Conservation (phyloP, 2,888 invertebrate species). For the Anoplius nigerrimus region DNA sequence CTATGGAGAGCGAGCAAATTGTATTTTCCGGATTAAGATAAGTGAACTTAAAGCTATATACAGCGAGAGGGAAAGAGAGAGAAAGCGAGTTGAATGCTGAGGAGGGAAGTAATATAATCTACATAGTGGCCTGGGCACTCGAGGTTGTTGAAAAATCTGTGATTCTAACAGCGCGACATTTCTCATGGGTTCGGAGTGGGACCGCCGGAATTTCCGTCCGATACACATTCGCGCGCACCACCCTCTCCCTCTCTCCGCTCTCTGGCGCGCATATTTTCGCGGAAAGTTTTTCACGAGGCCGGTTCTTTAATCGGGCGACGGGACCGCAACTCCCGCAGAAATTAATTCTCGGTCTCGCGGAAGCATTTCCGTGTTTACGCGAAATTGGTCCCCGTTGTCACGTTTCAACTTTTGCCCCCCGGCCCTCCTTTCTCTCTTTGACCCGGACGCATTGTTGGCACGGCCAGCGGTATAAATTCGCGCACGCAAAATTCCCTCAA, state of each 20-base stretch:
- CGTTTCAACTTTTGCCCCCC: constrained; percentile 50
- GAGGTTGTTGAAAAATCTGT: too few relatives aligned
- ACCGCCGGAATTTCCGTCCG: neutral
- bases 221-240: neutral
- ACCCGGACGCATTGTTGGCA: neutral
- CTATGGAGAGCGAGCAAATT: too few relatives aligned
- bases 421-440: neutral
- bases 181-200: too few relatives aligned
- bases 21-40: too few relatives aligned
- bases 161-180: too few relatives aligned
- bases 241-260: neutral
- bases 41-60: too few relatives aligned
- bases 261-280: neutral
- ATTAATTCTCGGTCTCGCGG: constrained; percentile 59
- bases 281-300: constrained; percentile 41
- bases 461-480: too few relatives aligned
- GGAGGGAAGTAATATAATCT: too few relatives aligned
- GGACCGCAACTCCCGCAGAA: constrained; percentile 46
- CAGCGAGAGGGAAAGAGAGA: too few relatives aligned
- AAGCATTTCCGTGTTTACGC: constrained; percentile 62
- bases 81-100: too few relatives aligned
- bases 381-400: constrained; percentile 62
- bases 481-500: too few relatives aligned
- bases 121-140: too few relatives aligned
- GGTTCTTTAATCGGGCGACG: constrained; percentile 40